Base-by-base conservation (phyloP, 2,797 vertebrate genomes). In the Aldrovandia affinis region DNA sequence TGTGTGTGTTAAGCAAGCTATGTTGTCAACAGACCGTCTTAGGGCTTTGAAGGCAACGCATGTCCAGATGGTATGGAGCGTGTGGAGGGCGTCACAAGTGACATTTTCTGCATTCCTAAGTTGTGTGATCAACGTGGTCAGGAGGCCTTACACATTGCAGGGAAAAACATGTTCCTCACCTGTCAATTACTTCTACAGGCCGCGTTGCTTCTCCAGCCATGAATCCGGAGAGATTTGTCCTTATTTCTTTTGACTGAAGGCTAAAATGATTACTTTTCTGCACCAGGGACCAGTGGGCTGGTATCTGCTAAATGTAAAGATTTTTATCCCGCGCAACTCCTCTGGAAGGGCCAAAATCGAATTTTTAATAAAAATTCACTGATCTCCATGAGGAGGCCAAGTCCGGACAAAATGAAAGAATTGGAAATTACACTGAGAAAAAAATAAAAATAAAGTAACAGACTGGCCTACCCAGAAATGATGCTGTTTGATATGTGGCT, bases 241-340 rank as follows among this genome's bases (percentile, higher is more conserved):
- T 81, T 81, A 81, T 81, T 81, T 81, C 79, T 81, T 81, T 81
- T 81, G 79, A 81, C 79, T 61, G 79, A 81, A 81, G 79, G 79
- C 55, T 81, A 59, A 81, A 81, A 81, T 81, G 79, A 81, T 81
- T 81, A 81, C 79, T 81, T 81, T 81, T 81, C 79, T 22, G 55
- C 79, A 57, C 55, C 55, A 81, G 79, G 79, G 79, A 81, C 79
- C 55, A 81, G 79, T 61, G 52, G 54, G 79, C 79, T 81, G n/a
- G 55, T 81, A 81, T 81, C 79, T 81, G 55, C 54, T 81, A 81
- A 81, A 81, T 59, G 39, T 81, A 81, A 81, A 81, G 79, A 81
- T 77, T 81, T 52, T 81, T 81, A 81, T 81, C 79, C 79, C 54
- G 33, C 79, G 59, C 61, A n/a, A 36, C 79, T 59, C 33, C 55